Percentiles rank a stretch among this genome's conserved stretches.
phyloP scores from a whole-genome alignment of 2,797 vertebrate genomes.

The Labeo calbasu region DNA sequence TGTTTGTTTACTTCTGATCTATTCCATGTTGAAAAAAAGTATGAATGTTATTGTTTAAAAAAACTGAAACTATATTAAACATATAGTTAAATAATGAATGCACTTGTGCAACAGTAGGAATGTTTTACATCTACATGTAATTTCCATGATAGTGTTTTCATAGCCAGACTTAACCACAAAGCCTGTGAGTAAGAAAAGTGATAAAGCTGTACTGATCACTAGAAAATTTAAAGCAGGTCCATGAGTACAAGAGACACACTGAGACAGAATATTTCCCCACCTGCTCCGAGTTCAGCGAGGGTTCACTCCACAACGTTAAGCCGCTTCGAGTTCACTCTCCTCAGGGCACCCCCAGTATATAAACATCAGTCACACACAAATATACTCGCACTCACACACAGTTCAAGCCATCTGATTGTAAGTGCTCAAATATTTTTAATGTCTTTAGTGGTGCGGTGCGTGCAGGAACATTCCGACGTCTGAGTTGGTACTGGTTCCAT shows the following conservation, averaged over 20 bases:
- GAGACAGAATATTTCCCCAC: constrained; percentile 67
- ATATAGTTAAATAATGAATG: neutral
- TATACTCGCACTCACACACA: constrained; percentile 51
- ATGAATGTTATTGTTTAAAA: neutral
- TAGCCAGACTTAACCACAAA: neutral
- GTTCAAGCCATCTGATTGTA: constrained; percentile 73
- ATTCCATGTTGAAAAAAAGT: neutral
- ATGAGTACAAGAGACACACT: constrained; percentile 42
- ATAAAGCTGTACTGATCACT: constrained; percentile 33
- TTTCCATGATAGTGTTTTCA: constrained; percentile 2
- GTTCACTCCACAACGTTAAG: constrained; percentile 74
- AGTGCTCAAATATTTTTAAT: constrained; percentile 78
- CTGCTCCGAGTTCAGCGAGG: constrained; percentile 73
- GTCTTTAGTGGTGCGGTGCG: constrained; percentile 68
- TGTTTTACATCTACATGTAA: neutral
- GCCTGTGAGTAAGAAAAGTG: constrained; percentile 4
- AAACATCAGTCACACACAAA: constrained; percentile 71
- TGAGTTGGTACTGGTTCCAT: constrained; percentile 27
- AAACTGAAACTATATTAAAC: neutral
- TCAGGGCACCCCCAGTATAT: constrained; percentile 72
- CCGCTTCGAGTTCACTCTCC: constrained; percentile 78
- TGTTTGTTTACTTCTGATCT: neutral
- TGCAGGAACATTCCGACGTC: neutral
- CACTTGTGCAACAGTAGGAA: neutral
- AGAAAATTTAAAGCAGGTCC: constrained; percentile 55